Base-by-base conservation (phyloP, 2,888 invertebrate species). In the Zhuqinia jingwanae region DNA sequence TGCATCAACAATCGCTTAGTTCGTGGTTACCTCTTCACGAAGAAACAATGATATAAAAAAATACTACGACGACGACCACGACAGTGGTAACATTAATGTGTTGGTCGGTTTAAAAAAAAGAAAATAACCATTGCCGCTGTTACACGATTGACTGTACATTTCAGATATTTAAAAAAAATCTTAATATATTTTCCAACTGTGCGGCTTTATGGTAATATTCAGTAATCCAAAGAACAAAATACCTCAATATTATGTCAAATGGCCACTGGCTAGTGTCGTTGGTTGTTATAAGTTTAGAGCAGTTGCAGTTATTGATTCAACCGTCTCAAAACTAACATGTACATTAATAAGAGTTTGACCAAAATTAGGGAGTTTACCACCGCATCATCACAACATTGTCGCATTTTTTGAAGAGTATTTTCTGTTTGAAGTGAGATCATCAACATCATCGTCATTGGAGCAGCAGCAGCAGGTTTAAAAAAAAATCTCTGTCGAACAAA, bases 1-100 rank as follows among this genome's bases (percentile, higher is more conserved):
- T 70, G 20, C 83, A 73, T 73, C 75, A 83, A 87, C 83, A 87
- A 87, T 87, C 75, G 82, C 73, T 82, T 87, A 87, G 87, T 87
- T 56, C 83, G 82, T 53, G 63, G 75, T 75, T 83, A 83, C 78
- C 83, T 79, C 73, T 79, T 83, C 78, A 73, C 73, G 87, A 87
- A 79, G 87, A 70, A 87, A 87, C 87, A 87, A 82, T 82, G 87
- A 58, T 82, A 56, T 36, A 76, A 76, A 36, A 36, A 36, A 6
- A 36, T 3, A 76, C 42, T n/a, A 53, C 53, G 45, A 11, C 53
- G 56, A 56, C 30, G 36, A 2, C n/a, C 8, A 22, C 1, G 3
- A 20, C 17, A n/a, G 42, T 65, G 30, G 17, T 1, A 30, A 30
- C 63, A 22, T 20, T 30, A 30, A 2, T 73, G n/a, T 2, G 27